These are phyloP conservation scores for Noctua comes DNA, from an alignment of 2,888 invertebrate genomes.

Conservation along the genomic window DNA sequence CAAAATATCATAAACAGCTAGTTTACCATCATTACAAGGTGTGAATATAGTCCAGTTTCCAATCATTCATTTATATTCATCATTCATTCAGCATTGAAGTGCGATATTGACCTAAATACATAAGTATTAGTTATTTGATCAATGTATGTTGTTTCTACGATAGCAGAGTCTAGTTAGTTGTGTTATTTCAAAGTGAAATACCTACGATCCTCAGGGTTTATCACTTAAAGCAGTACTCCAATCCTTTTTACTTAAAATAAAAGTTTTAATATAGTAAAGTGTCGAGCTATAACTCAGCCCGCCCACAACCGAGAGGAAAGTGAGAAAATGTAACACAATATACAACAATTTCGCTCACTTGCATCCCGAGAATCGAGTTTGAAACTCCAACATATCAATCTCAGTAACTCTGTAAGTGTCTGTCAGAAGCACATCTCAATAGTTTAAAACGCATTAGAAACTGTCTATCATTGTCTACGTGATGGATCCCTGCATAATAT, in stretches of 20 bases:
- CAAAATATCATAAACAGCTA: no score
- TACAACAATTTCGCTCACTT: constrained; percentile 22
- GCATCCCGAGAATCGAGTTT: constrained; percentile 17
- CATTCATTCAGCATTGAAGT: constrained; percentile 19
- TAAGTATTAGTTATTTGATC: not conserved
- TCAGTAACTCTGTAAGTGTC: constrained; percentile 47
- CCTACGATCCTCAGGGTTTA: not conserved
- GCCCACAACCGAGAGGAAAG: not conserved
- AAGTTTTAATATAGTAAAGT: constrained; percentile 20
- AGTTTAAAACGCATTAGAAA: constrained; percentile 71
- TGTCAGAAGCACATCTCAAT: constrained; percentile 64
- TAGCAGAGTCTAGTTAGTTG: not conserved
- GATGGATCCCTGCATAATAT: constrained; percentile 75
- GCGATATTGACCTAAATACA: constrained; percentile 15
- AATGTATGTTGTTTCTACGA: not conserved
- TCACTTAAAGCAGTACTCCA: not conserved
- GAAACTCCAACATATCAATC: constrained; percentile 57
- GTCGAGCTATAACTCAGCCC: constrained; percentile 9
- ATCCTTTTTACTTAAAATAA: constrained; percentile 18
- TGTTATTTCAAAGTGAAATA: constrained; percentile 2
- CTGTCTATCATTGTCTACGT: constrained; percentile 71
- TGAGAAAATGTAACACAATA: constrained; percentile 9
- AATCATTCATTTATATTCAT: constrained; percentile 1
- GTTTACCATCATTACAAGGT: not conserved
- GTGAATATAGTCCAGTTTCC: not conserved